Evolutionary conservation across 2,113 vertebrate species (phyloP).

Genomic region (Piaya cayana): DNA sequence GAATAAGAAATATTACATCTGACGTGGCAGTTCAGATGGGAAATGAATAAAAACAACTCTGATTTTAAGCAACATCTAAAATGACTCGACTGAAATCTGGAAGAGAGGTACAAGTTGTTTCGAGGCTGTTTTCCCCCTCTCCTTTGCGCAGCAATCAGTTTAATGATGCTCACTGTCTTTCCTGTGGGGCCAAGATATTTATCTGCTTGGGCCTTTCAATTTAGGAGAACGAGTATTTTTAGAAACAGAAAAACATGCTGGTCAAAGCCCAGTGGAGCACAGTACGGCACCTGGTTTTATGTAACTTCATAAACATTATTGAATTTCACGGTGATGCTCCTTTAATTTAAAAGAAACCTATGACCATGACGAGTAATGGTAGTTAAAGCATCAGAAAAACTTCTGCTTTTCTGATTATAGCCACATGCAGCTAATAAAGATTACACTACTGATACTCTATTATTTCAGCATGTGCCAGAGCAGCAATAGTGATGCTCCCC

Average conservation of each 20-base stretch:
- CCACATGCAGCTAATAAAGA: not conserved
- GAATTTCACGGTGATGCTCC: not conserved
- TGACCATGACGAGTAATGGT: not conserved
- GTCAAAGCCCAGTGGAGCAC: conserved; percentile 12
- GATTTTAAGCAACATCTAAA: not conserved
- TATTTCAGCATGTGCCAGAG: not conserved
- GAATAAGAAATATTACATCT: not conserved
- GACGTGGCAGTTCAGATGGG: conserved; percentile 13
- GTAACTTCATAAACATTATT: not conserved
- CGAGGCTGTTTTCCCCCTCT: not conserved
- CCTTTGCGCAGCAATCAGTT: not conserved
- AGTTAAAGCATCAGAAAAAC: not conserved
- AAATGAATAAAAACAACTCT: conserved; percentile 11
- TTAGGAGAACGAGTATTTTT: conserved; percentile 9
- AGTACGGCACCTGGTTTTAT: not conserved
- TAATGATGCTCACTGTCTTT: not conserved
- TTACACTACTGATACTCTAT: not conserved
- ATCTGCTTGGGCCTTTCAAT: not conserved
- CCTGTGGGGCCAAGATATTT: not conserved
- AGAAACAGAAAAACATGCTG: not conserved
- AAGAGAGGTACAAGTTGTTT: not conserved
- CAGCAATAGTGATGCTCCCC: not conserved
- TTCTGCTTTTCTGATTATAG: not conserved
- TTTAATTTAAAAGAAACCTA: not conserved
- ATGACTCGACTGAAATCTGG: not conserved